Evolutionary conservation across 2,113 vertebrate species (phyloP).

Genomic region (Halcyon malimbica): DNA sequence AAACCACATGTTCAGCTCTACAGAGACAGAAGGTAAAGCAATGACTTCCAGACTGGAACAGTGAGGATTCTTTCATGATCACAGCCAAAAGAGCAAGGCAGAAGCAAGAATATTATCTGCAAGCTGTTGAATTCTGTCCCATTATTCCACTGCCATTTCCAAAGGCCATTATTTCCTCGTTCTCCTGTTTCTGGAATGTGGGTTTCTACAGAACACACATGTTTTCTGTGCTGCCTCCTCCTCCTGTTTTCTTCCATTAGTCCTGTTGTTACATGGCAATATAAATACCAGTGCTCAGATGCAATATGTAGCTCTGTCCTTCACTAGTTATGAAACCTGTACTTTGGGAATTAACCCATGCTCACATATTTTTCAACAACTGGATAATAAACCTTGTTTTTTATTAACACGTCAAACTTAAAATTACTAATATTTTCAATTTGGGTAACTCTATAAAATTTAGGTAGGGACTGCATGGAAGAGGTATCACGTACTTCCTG

Average conservation of each 20-base stretch:
- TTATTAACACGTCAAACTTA: background rate
- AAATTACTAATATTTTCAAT: background rate
- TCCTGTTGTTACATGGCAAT: background rate
- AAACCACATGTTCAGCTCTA: background rate
- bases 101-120: background rate
- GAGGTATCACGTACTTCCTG: background rate
- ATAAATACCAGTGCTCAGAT: background rate
- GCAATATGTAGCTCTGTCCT: background rate
- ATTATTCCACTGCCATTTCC: background rate
- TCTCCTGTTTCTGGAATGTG: background rate
- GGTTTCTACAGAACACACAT: background rate
- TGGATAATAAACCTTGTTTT: background rate
- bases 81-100: background rate
- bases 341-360: background rate
- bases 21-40: background rate
- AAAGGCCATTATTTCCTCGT: background rate
- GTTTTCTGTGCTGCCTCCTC: background rate
- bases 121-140: background rate
- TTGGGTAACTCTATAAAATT: background rate
- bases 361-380: background rate
- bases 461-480: background rate
- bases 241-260: background rate
- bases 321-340: background rate
- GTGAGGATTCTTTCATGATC: background rate
- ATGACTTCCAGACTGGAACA: background rate